These are phyloP conservation scores for Coregonus ussuriensis DNA, from an alignment of 2,797 vertebrate genomes.

Conservation along the genomic window DNA sequence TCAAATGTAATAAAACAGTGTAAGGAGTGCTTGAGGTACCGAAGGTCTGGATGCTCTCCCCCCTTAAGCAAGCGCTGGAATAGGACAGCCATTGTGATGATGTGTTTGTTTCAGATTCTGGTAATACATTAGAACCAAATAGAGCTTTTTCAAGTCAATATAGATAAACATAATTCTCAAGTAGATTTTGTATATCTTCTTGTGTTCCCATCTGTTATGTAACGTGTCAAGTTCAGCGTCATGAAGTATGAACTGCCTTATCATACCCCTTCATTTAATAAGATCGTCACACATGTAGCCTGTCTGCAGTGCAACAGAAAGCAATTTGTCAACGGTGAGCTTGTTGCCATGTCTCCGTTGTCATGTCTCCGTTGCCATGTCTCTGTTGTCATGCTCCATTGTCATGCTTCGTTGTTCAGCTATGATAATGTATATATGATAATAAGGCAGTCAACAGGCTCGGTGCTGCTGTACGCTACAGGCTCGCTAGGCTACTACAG, in stretches of 20 bases:
- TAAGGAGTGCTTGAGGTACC: constrained; percentile 78
- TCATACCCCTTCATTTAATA: constrained; percentile 36
- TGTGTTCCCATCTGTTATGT: constrained; percentile 11
- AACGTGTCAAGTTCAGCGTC: constrained; percentile 11
- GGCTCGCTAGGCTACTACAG: no score
- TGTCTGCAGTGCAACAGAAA: constrained; percentile 37
- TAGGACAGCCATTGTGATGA: constrained; percentile 62
- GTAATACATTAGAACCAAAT: not conserved
- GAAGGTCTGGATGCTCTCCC: constrained; percentile 78
- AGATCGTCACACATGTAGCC: constrained; percentile 32
- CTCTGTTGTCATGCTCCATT: no score
- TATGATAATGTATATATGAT: constrained; percentile 44
- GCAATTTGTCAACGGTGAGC: constrained; percentile 46
- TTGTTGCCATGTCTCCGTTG: constrained; percentile 55
- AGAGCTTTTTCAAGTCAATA: not conserved
- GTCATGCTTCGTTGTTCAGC: constrained; percentile 40
- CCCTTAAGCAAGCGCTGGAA: constrained; percentile 76
- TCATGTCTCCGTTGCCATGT: no score
- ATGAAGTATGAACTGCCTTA: constrained; percentile 5
- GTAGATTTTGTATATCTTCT: not conserved
- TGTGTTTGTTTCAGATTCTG: not conserved
- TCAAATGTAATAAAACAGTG: constrained; percentile 91
- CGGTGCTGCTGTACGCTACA: constrained; percentile 16
- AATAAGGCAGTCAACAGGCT: constrained; percentile 40
- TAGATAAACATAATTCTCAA: not conserved